Base-by-base conservation (phyloP, 2,113 vertebrate genomes). In the Plotosus lineatus region DNA sequence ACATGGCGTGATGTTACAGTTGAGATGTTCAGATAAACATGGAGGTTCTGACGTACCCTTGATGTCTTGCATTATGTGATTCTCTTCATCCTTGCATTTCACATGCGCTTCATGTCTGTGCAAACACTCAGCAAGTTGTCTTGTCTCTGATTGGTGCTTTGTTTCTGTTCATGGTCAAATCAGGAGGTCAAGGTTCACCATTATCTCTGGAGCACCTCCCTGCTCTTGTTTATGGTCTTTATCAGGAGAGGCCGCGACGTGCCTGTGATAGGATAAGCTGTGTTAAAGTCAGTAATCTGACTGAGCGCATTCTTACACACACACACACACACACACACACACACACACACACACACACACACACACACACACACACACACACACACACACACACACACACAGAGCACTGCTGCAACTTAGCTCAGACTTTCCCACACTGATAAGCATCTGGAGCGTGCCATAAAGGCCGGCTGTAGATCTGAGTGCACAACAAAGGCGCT, bases 391-490 rank as follows among this genome's bases (percentile, higher is more conserved):
- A 48, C 28, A 33, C 53, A 44, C 38, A 36, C 58, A n/a, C 23
- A n/a, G 21, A 19, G 72, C n/a, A 75, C 78, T 36, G 17, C 40
- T 56, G 44, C 73, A 76, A 75, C 80, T 77, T 79, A 31, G n/a
- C 56, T 84, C 80, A 80, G 80, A 85, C 85, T 83, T 87, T 87
- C 85, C 85, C 85, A 87, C 85, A 87, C 79, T 87, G 85, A 87
- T 87, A 87, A 72, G 60, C 78, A 87, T 87, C 85, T 87, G 83
- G 75, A 85, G 83, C 71, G 84, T 85, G 83, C 83, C 83, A 87
- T 87, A 87, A 85, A 87, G 81, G 61, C 51, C 61, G 48, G 66
- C 81, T 51, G 81, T 74, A 87, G 78, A 87, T 87, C 85, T 81
- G 81, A 87, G 85, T 58, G 12, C 81, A 85, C 85, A 87, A 87